These are phyloP conservation scores for Nipponia nippon DNA, from an alignment of 2,113 vertebrate genomes.

Conservation along the genomic window DNA sequence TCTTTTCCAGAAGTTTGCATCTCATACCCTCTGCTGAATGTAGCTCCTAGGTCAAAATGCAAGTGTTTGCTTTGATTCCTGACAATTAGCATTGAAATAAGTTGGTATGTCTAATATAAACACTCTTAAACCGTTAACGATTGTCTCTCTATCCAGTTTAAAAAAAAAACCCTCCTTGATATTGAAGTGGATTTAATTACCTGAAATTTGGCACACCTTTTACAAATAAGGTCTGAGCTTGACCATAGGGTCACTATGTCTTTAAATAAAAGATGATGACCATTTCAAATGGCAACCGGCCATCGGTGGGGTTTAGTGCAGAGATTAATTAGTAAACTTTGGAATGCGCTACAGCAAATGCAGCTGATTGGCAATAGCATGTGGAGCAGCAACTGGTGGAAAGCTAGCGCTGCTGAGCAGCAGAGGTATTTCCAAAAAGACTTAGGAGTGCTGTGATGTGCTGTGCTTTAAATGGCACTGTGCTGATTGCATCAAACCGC, in stretches of 20 bases:
- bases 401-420: constrained; percentile 41
- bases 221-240: not conserved
- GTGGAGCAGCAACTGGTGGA: constrained; percentile 82
- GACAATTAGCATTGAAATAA: not conserved
- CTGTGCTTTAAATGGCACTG: constrained; percentile 46
- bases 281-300: constrained; percentile 43
- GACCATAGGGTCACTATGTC: constrained; percentile 20
- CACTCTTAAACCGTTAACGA: not conserved
- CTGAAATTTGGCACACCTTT: not conserved
- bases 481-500: constrained; percentile 31
- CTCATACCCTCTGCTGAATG: not conserved
- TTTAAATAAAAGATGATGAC: constrained; percentile 63
- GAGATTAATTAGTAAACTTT: constrained; percentile 78
- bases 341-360: constrained; percentile 73
- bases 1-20: not conserved
- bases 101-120: not conserved
- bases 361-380: constrained; percentile 86
- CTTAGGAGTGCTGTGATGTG: constrained; percentile 64
- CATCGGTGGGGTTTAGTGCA: constrained; percentile 52
- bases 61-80: not conserved
- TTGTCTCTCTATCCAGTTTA: not conserved
- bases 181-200: not conserved
- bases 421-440: constrained; percentile 71
- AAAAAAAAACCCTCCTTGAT: not conserved
- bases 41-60: not conserved